Evolutionary conservation across 2,888 invertebrate species (phyloP).

Genomic region (Hartigia nigra): DNA sequence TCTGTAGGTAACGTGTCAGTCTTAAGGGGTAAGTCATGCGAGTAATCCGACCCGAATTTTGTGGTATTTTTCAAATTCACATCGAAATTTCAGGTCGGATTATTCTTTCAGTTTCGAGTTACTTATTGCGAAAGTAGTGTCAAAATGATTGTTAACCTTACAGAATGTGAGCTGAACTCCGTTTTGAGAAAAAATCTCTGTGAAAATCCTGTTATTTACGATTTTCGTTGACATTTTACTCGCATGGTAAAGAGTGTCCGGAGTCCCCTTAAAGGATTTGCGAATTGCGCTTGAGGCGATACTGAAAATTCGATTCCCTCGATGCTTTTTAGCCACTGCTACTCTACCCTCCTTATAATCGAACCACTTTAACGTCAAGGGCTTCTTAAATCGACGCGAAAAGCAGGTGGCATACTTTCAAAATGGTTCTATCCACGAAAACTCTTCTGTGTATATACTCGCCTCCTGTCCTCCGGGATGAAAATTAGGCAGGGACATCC

Average conservation of each 20-base stretch:
- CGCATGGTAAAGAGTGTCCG: too few species aligned
- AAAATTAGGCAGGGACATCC: neutral
- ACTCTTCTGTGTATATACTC: neutral
- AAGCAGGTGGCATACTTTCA: conserved; percentile 34
- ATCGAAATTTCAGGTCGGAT: too few species aligned
- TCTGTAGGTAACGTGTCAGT: conserved; percentile 20
- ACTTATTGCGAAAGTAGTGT: too few species aligned
- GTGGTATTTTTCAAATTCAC: too few species aligned
- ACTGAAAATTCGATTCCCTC: conserved; percentile 33
- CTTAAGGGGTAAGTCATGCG: too few species aligned
- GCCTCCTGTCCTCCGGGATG: neutral
- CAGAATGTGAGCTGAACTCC: too few species aligned
- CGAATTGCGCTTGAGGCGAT: neutral
- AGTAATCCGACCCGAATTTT: too few species aligned
- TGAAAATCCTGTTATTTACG: too few species aligned
- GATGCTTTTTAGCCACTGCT: neutral
- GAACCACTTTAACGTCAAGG: conserved; percentile 37
- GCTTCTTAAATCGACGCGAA: conserved; percentile 31
- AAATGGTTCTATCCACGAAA: neutral
- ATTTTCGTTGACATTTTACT: too few species aligned
- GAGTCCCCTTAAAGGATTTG: conserved; percentile 28
- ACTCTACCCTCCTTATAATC: conserved; percentile 27
- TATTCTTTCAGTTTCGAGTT: too few species aligned
- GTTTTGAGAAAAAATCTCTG: too few species aligned
- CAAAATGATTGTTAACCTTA: too few species aligned